Evolutionary conservation across 2,888 invertebrate species (phyloP).

Genomic region (Criorhina ranunculi): DNA sequence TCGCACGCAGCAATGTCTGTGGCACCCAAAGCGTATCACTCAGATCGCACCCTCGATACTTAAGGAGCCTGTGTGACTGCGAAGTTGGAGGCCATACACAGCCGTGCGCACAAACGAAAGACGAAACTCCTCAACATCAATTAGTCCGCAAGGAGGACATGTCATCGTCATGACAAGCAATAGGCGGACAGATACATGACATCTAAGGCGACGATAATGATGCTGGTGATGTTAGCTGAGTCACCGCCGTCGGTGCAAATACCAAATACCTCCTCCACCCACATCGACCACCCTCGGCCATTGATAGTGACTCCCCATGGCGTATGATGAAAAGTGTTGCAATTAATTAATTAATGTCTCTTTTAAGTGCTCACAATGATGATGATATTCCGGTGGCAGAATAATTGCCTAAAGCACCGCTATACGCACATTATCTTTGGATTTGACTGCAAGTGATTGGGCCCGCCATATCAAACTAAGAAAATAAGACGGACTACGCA

Average conservation of each 20-base stretch:
- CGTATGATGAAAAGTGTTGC: conserved; percentile 69
- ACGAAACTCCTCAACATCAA: conserved; percentile 67
- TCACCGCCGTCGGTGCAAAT: neutral
- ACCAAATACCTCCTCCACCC: neutral
- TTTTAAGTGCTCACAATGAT: conserved; percentile 63
- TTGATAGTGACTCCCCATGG: conserved; percentile 56
- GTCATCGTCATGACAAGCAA: conserved; percentile 70
- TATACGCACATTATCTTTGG: conserved; percentile 29
- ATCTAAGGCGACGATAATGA: conserved; percentile 73
- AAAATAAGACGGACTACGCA: conserved; percentile 5
- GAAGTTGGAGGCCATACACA: conserved; percentile 1
- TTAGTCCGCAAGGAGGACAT: conserved; percentile 58
- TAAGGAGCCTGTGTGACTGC: conserved; percentile 13
- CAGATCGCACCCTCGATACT: neutral
- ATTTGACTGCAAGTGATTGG: conserved; percentile 35
- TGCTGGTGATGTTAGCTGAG: conserved; percentile 63
- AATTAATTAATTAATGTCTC: conserved; percentile 76
- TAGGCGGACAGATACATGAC: conserved; percentile 74
- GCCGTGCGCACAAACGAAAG: conserved; percentile 17
- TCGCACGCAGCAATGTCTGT: conserved; percentile 41
- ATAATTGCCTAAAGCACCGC: conserved; percentile 49
- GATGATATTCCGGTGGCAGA: conserved; percentile 58
- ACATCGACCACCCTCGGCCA: neutral
- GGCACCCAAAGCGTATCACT: conserved; percentile 25
- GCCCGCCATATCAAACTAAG: conserved; percentile 12